Base-by-base conservation (phyloP, 2,113 vertebrate species). In the Castor canadensis region DNA sequence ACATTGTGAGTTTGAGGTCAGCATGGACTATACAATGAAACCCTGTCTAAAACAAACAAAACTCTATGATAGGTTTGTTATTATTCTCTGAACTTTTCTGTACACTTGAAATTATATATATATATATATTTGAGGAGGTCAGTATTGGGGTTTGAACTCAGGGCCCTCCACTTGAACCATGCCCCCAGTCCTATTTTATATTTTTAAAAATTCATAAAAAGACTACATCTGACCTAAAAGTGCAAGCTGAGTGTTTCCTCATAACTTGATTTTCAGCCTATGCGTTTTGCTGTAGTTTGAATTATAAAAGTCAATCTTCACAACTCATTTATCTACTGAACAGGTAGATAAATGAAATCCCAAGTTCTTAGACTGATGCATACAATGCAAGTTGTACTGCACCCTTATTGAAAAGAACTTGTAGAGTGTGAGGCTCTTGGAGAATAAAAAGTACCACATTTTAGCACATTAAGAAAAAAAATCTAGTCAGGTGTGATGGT, bases 211-310 rank as follows among this genome's bases (percentile, higher is more conserved):
- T 84, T 67, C 81, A 83, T 40, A n/a, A 69, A 56, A 92, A 92
- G 67, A 56, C 17, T 40, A 28, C 69, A 49, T 88, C 43, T 16
- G n/a, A 73, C 64, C 86, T 93, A 56, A 87, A 89, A 73, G 67
- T 76, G 52, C 88, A 60, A 80, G 87, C 28, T 64, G 43, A 72
- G 5, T 86, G 40, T 85, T 84, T 85, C 54, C 32, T 47, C 60
- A 9, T 60, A 58, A 80, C 40, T 91, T 87, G 79, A 72, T 94
- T 90, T 91, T 92, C 45, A 72, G 54, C 90, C 67, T 83, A 22
- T 19, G 84, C 28, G 6, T 89, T 67, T 56, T 35, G 49, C 38
- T 38, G 49, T 32, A 49, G 30, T 67, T 87, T 40, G n/a, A 90
- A 49, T 54, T 13, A 80, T 24, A 60, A 75, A 47, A 79, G 26